Evolutionary conservation across 2,113 vertebrate genomes (phyloP).

Genomic region (Mobula hypostoma): DNA sequence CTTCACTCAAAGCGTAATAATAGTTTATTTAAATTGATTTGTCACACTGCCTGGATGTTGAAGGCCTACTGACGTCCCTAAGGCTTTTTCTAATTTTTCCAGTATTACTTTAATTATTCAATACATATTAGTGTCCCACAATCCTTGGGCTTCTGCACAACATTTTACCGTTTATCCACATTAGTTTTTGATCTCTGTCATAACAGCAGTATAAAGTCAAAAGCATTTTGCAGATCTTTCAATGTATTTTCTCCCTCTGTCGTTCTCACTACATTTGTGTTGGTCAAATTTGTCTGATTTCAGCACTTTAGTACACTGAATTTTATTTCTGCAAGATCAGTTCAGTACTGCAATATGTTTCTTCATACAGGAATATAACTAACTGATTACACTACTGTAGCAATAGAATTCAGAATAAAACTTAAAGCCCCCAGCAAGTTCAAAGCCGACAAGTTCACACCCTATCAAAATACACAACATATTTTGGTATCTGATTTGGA

Average conservation of each 20-base stretch:
- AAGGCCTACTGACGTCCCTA: background rate
- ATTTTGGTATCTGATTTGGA: background rate
- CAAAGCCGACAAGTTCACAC: background rate
- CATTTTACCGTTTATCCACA: background rate
- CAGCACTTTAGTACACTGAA: background rate
- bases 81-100: background rate
- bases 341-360: too few relatives aligned
- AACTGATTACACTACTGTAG: background rate
- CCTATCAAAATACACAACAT: background rate
- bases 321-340: background rate
- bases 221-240: background rate
- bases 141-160: background rate
- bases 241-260: background rate
- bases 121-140: background rate
- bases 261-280: background rate
- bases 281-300: background rate
- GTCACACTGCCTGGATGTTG: background rate
- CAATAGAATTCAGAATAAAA: background rate
- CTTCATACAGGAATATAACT: too few relatives aligned
- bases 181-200: background rate
- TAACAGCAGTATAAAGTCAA: background rate
- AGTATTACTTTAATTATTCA: background rate
- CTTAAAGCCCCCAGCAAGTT: background rate
- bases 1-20: background rate
- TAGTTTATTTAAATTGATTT: background rate